Evolutionary conservation across 2,888 invertebrate species (phyloP).

Genomic region (Calameuta filiformis): DNA sequence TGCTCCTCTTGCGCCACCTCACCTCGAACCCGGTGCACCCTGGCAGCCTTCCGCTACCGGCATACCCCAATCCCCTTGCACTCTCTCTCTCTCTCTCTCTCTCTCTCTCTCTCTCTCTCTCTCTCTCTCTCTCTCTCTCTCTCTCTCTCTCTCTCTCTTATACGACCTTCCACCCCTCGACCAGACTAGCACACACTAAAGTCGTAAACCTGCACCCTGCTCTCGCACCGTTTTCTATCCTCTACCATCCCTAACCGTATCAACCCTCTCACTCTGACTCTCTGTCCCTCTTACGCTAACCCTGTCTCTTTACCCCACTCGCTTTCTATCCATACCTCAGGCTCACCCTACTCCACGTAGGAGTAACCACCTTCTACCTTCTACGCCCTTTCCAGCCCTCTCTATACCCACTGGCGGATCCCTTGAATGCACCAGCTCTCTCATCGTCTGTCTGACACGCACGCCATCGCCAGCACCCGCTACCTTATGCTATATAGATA

Average conservation of each 20-base stretch:
- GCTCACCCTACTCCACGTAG: slow-evolving; percentile 5
- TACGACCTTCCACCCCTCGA: slow-evolving; percentile 57
- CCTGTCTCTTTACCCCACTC: slow-evolving; percentile 8
- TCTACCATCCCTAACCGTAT: slow-evolving; percentile 13
- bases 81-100: slow-evolving; percentile 26
- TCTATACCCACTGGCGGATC: slow-evolving; percentile 34
- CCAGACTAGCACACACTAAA: slow-evolving; percentile 54
- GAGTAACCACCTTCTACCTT: slow-evolving; percentile 19
- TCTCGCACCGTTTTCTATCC: slow-evolving; percentile 20
- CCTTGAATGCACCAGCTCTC: slow-evolving; percentile 51
- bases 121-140: slow-evolving; percentile 13
- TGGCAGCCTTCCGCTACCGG: slow-evolving; percentile 2
- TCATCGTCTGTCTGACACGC: slow-evolving; percentile 56
- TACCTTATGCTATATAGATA: background rate
- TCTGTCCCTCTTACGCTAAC: slow-evolving; percentile 7
- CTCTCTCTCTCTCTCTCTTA: slow-evolving; percentile 41
- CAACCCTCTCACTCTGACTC: slow-evolving; percentile 13
- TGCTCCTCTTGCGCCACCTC: background rate
- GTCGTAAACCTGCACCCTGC: slow-evolving; percentile 51
- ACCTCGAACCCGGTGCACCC: background rate
- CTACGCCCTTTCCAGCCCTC: slow-evolving; percentile 22
- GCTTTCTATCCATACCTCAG: slow-evolving; percentile 12
- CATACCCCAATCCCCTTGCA: slow-evolving; percentile 25
- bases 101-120: slow-evolving; percentile 42
- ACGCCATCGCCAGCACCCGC: slow-evolving; percentile 42